phyloP scores from a whole-genome alignment of 92 coral and sea anemone genomes.

The Palythoa grandis region DNA sequence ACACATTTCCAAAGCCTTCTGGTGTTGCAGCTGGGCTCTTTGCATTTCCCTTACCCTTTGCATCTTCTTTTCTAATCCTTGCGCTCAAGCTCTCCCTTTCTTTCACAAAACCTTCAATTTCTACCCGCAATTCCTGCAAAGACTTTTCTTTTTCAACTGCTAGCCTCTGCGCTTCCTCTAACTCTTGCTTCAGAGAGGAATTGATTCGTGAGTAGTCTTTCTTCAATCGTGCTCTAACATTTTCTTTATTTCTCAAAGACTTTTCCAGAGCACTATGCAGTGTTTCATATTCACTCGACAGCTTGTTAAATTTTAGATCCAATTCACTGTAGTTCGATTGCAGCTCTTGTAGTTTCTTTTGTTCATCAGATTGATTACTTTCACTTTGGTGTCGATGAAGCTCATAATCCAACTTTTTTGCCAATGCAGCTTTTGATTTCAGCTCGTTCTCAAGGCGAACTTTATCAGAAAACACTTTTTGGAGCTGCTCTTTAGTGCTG shows the following conservation, averaged over 20 bases:
- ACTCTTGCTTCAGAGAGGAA: slow-evolving; percentile 65
- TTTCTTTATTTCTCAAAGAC: slow-evolving; percentile 65
- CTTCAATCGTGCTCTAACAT: slow-evolving; percentile 67
- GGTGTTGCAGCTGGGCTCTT: slow-evolving; percentile 57
- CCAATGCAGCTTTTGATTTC: slow-evolving; percentile 43
- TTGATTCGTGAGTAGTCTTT: slow-evolving; percentile 77
- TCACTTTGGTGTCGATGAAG: slow-evolving; percentile 64
- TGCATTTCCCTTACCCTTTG: not conserved
- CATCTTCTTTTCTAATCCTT: slow-evolving; percentile 58
- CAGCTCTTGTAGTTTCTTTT: slow-evolving; percentile 48
- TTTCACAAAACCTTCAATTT: slow-evolving; percentile 73
- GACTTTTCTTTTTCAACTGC: slow-evolving; percentile 81
- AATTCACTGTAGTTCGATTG: slow-evolving; percentile 55
- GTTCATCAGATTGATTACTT: slow-evolving; percentile 60
- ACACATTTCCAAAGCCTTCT: slow-evolving; percentile 69
- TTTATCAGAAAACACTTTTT: slow-evolving; percentile 42
- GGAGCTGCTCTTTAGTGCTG: slow-evolving; percentile 54
- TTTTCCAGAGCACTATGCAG: slow-evolving; percentile 66
- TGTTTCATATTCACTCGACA: slow-evolving; percentile 64
- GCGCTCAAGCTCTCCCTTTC: slow-evolving; percentile 80
- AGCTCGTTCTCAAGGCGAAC: slow-evolving; percentile 57
- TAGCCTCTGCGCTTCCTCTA: slow-evolving; percentile 76
- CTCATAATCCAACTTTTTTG: slow-evolving; percentile 66
- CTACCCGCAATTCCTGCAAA: slow-evolving; percentile 70
- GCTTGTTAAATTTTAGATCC: slow-evolving; percentile 48